phyloP scores from a whole-genome alignment of 2,888 invertebrate species.

The Zygaena filipendulae region DNA sequence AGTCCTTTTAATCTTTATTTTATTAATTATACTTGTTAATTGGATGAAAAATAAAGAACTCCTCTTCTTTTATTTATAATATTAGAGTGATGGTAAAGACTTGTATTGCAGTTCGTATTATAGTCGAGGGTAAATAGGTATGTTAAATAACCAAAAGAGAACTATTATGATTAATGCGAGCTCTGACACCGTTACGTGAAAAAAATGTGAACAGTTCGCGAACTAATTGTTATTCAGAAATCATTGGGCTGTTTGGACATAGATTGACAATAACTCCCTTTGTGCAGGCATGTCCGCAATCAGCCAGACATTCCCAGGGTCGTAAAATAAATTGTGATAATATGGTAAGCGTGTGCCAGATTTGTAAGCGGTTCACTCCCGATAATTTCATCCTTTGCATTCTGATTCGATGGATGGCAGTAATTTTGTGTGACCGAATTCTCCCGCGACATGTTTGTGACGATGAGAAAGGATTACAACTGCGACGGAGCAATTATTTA shows the following conservation, averaged over 20 bases:
- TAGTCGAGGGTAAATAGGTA: too few relatives aligned
- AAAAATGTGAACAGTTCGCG: slow-evolving; percentile 18
- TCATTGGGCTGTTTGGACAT: slow-evolving; percentile 27
- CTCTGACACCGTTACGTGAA: slow-evolving; percentile 15
- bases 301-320: slow-evolving; percentile 35
- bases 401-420: slow-evolving; percentile 27
- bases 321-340: slow-evolving; percentile 38
- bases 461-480: slow-evolving; percentile 26
- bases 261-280: slow-evolving; percentile 23
- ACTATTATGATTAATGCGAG: too few relatives aligned
- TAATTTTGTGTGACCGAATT: slow-evolving; percentile 28
- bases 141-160: too few relatives aligned
- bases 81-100: too few relatives aligned
- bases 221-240: slow-evolving; percentile 32
- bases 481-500: too few relatives aligned
- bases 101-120: too few relatives aligned
- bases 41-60: too few relatives aligned
- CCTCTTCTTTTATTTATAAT: too few relatives aligned
- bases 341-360: slow-evolving; percentile 39
- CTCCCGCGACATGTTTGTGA: slow-evolving; percentile 29
- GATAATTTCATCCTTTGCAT: slow-evolving; percentile 45
- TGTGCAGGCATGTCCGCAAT: slow-evolving; percentile 25
- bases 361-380: slow-evolving; percentile 30
- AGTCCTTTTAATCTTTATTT: too few relatives aligned
- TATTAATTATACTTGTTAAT: too few relatives aligned